Conservation (phyloP, 2,113 vertebrate species). For the Urocitellus parryii region DNA sequence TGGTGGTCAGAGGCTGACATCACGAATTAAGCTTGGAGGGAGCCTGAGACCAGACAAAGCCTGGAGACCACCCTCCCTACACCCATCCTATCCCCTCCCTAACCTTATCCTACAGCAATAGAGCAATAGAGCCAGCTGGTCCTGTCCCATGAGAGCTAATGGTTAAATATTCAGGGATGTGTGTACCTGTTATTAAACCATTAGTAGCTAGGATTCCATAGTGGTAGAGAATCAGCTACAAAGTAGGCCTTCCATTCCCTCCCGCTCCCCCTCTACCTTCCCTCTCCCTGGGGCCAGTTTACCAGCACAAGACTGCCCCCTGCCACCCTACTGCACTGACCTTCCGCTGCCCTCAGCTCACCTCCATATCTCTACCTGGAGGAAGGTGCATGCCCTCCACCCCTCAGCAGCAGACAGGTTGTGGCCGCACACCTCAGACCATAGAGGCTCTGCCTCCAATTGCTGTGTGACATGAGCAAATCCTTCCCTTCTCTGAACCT, state of each 20-base stretch:
- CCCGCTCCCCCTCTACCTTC: no score
- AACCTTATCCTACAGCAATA: not conserved
- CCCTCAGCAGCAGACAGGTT: not conserved
- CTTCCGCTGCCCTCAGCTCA: not conserved
- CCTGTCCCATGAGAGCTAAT: not conserved
- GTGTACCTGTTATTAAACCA: not conserved
- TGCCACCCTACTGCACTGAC: accelerated
- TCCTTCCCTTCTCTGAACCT: not conserved
- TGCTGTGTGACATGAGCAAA: not conserved
- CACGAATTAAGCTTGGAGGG: not conserved
- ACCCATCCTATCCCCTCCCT: not conserved
- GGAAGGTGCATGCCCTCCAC: not conserved
- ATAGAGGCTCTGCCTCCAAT: not conserved
- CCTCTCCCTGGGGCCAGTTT: not conserved
- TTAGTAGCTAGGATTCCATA: not conserved
- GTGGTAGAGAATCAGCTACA: not conserved
- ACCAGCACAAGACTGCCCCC: not conserved
- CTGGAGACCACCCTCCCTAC: not conserved
- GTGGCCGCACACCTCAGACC: not conserved
- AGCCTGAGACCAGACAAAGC: not conserved
- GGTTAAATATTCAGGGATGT: not conserved
- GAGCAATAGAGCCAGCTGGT: not conserved
- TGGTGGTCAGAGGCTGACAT: not conserved
- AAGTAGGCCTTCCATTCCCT: not conserved
- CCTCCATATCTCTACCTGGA: not conserved